Percentiles rank a stretch among this genome's conserved stretches.
These are phyloP conservation scores for Phalacrocorax brasilianus DNA, from an alignment of 2,113 vertebrate species.

Conservation along the genomic window DNA sequence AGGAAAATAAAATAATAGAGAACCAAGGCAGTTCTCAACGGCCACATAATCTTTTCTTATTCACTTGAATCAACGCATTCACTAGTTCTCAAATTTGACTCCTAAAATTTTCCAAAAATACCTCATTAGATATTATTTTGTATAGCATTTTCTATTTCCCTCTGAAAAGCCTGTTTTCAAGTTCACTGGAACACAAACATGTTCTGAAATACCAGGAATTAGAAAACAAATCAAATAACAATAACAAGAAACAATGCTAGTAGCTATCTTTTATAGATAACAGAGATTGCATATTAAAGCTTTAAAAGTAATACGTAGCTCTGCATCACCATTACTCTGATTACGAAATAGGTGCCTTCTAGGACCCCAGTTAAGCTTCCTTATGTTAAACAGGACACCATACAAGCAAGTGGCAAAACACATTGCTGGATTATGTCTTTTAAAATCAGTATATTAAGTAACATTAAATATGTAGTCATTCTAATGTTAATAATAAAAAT, in stretches of 20 bases:
- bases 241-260: not conserved
- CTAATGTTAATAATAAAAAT: not conserved
- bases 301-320: not conserved
- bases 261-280: not conserved
- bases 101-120: not conserved
- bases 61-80: not conserved
- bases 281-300: not conserved
- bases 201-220: not conserved
- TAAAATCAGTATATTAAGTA: not conserved
- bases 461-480: not conserved
- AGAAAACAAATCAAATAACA: not conserved
- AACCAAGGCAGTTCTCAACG: not conserved
- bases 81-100: not conserved
- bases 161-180: not conserved
- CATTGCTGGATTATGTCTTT: not conserved
- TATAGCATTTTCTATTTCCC: not conserved
- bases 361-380: not conserved
- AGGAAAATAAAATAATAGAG: not conserved
- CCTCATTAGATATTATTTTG: not conserved
- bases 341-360: not conserved
- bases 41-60: not conserved
- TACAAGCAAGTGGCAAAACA: not conserved
- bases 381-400: not conserved
- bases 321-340: rapidly evolving
- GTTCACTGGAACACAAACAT: not conserved